Evolutionary conservation across 2,888 invertebrate species (phyloP).

Genomic region (Lottia scabra): DNA sequence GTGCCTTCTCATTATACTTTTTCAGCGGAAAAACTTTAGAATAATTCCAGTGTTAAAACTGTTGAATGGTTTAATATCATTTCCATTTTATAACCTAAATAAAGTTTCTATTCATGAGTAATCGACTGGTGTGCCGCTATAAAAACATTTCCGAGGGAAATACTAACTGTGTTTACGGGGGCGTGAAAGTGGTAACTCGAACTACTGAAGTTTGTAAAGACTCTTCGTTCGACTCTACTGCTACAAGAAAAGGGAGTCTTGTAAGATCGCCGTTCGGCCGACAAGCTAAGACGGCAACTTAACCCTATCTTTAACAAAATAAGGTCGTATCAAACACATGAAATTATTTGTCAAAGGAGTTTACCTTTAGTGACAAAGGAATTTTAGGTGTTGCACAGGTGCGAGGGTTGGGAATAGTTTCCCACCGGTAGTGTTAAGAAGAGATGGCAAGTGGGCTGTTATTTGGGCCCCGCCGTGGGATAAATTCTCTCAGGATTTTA

Average conservation of each 20-base stretch:
- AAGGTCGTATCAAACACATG: not conserved
- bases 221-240: not conserved
- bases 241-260: conserved; percentile 1
- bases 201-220: not conserved
- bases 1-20: not conserved
- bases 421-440: not conserved
- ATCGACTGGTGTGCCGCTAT: not conserved
- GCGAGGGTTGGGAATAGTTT: not conserved
- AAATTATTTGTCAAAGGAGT: not conserved
- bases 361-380: not conserved
- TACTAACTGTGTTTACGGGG: not conserved
- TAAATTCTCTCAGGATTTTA: not conserved
- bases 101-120: not conserved
- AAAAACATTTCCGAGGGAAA: not conserved
- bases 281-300: not conserved
- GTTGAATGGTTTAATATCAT: not conserved
- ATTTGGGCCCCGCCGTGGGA: not conserved
- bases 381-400: not conserved
- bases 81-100: no score
- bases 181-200: not conserved
- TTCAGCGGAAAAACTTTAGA: not conserved
- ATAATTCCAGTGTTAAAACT: not conserved
- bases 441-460: not conserved
- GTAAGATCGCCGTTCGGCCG: not conserved
- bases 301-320: not conserved